A percentile compares a stretch with the other conserved stretches of the same genome.
These are phyloP conservation scores for Drosophila melanica DNA, from an alignment of 1,140 invertebrate genomes.

Conservation along the genomic window DNA sequence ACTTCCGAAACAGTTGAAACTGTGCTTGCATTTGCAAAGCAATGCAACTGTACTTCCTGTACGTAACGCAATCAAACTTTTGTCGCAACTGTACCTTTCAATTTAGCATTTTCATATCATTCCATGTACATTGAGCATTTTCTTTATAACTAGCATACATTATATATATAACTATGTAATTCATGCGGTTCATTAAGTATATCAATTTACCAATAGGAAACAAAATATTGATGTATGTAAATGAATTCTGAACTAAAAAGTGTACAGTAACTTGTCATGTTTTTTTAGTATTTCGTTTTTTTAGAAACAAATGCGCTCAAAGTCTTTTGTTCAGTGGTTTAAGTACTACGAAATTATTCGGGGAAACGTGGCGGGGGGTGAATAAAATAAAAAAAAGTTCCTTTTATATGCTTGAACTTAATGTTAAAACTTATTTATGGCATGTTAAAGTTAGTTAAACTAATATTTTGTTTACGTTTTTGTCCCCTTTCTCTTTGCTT, in stretches of 20 bases:
- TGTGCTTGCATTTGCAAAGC: constrained; percentile 1
- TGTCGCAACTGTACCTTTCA: background rate
- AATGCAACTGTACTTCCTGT: background rate
- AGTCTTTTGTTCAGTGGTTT: constrained; percentile 74
- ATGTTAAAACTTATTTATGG: constrained; percentile 76
- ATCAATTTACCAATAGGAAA: constrained; percentile 66
- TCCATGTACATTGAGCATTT: constrained; percentile 73
- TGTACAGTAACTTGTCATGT: constrained; percentile 19
- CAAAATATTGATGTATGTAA: constrained; percentile 15
- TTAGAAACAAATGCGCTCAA: constrained; percentile 52
- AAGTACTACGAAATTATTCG: constrained; percentile 51
- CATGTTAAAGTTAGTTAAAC: constrained; percentile 82
- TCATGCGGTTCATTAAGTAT: constrained; percentile 58
- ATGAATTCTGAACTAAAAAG: constrained; percentile 9
- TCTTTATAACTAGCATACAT: constrained; percentile 38
- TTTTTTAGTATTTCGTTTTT: constrained; percentile 6
- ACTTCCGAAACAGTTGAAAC: background rate
- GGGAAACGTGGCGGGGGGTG: too few relatives aligned
- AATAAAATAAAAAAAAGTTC: background rate
- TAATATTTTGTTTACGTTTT: constrained; percentile 59
- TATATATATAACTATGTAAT: constrained; percentile 27
- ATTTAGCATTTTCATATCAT: constrained; percentile 43
- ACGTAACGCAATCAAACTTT: constrained; percentile 20
- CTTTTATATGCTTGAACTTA: constrained; percentile 52
- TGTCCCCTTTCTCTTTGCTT: constrained; percentile 6